These are phyloP conservation scores for Ennomos erosarius DNA, from an alignment of 2,888 invertebrate species.

Conservation along the genomic window DNA sequence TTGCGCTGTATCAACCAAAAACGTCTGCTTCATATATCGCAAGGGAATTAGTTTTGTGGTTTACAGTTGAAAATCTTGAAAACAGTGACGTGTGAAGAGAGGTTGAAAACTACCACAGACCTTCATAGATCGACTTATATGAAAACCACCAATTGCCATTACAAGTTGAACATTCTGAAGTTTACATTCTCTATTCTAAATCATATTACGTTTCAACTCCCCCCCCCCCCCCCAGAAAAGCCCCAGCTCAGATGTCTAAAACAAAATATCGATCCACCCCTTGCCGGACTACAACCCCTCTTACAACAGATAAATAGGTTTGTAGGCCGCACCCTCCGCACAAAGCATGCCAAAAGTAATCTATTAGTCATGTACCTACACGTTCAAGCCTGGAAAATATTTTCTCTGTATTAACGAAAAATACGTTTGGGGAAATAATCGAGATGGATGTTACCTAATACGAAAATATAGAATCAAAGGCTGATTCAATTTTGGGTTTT, in stretches of 20 bases:
- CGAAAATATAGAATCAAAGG: slow-evolving; percentile 12
- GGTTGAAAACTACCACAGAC: no score
- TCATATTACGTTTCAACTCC: no score
- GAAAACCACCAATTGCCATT: no score
- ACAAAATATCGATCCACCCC: background rate
- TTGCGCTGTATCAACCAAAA: no score
- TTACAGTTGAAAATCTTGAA: no score
- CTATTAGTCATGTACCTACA: slow-evolving; percentile 47
- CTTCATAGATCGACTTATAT: no score
- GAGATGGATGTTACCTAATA: slow-evolving; percentile 49
- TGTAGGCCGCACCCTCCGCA: slow-evolving; percentile 33
- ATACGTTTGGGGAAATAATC: slow-evolving; percentile 68
- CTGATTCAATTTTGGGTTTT: background rate
- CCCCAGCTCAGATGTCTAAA: background rate
- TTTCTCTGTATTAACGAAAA: slow-evolving; percentile 55
- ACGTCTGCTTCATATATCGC: no score
- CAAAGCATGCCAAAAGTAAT: slow-evolving; percentile 54
- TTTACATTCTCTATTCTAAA: no score
- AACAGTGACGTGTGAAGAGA: no score
- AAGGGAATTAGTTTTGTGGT: no score
- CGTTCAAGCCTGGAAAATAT: slow-evolving; percentile 43
- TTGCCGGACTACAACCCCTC: background rate
- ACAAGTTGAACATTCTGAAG: no score
- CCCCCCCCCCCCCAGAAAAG: no score
- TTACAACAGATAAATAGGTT: slow-evolving; percentile 39